A percentile compares a stretch with the other conserved stretches of the same genome.
Conservation (phyloP, 2,888 invertebrate genomes). For the Netelia fuscicornis region DNA sequence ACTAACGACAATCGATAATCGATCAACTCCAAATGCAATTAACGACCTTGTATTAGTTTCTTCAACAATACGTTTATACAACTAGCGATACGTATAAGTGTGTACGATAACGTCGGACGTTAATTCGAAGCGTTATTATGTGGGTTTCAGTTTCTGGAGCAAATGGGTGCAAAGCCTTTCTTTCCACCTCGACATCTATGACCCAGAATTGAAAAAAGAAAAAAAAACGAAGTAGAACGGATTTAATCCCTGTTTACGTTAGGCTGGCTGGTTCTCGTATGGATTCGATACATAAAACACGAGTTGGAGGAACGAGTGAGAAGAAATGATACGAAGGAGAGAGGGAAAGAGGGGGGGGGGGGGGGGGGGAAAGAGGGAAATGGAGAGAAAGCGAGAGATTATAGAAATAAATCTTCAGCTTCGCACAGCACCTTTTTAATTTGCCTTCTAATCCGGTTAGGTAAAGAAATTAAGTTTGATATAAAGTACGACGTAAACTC, state of each 20-base stretch:
- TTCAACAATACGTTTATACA: neutral
- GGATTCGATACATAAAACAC: constrained; percentile 39
- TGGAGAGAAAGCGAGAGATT: constrained; percentile 11
- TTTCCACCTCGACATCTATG: constrained; percentile 27
- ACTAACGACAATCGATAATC: neutral
- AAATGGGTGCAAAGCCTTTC: constrained; percentile 26
- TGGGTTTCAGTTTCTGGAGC: constrained; percentile 31
- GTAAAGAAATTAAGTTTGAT: constrained; percentile 18
- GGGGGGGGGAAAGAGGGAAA: neutral
- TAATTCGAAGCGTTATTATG: neutral
- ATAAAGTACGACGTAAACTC: constrained; percentile 25
- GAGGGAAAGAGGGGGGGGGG: neutral
- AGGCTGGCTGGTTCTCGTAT: constrained; percentile 35
- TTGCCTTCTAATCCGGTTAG: constrained; percentile 15
- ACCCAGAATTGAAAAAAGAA: constrained; percentile 49
- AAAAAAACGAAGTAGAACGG: constrained; percentile 41
- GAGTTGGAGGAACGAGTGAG: constrained; percentile 24
- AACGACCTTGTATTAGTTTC: neutral
- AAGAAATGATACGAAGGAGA: constrained; percentile 7
- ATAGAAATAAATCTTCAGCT: constrained; percentile 10
- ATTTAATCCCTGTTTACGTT: constrained; percentile 53
- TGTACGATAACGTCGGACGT: neutral
- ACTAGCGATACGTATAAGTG: neutral
- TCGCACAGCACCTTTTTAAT: constrained; percentile 42
- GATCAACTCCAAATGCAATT: constrained; percentile 28